Conservation (phyloP, 2,888 invertebrate genomes). For the Anorthoa munda region DNA sequence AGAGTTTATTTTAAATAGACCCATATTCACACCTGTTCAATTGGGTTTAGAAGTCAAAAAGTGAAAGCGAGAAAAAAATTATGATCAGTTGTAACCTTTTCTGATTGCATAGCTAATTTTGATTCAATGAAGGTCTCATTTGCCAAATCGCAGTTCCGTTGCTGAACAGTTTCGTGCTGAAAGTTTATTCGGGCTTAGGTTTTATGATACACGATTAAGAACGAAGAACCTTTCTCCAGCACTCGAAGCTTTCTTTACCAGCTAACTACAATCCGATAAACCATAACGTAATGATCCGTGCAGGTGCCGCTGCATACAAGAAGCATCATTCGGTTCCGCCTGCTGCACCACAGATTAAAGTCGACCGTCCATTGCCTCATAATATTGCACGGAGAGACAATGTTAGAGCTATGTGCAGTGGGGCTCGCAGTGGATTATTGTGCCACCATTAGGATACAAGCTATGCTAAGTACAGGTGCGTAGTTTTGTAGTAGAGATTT, state of each 20-base stretch:
- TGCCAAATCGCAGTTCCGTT: too few species aligned
- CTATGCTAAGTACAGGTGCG: too few species aligned
- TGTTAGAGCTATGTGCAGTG: too few species aligned
- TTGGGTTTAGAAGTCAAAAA: background rate
- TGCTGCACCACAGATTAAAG: constrained; percentile 28
- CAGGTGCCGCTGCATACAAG: constrained; percentile 48
- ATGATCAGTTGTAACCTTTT: too few species aligned
- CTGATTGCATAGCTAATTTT: background rate
- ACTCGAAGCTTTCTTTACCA: background rate
- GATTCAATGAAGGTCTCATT: background rate
- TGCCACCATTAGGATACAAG: too few species aligned
- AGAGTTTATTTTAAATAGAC: too few species aligned
- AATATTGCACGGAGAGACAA: background rate
- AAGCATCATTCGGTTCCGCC: constrained; percentile 44
- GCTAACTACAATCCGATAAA: constrained; percentile 22
- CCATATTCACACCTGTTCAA: background rate
- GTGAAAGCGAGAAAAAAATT: background rate
- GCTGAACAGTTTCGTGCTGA: background rate
- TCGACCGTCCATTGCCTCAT: background rate
- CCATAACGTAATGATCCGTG: constrained; percentile 50
- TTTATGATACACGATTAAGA: background rate
- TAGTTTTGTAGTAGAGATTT: background rate
- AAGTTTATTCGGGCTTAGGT: background rate
- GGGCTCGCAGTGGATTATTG: too few species aligned
- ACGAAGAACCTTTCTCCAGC: constrained; percentile 2